phyloP scores from a whole-genome alignment of 2,888 invertebrate genomes.

The Labia minor region DNA sequence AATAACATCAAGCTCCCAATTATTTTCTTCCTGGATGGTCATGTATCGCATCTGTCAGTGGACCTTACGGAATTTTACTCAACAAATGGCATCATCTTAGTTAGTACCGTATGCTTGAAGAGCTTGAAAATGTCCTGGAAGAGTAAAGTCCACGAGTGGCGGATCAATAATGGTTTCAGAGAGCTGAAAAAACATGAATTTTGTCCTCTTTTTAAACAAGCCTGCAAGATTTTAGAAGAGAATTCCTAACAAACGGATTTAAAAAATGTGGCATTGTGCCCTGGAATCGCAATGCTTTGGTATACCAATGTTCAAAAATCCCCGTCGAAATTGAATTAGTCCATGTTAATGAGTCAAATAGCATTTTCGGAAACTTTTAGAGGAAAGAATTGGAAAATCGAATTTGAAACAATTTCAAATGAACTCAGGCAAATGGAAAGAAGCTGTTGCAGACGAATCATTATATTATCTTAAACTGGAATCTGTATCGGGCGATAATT shows the following conservation, averaged over 20 bases:
- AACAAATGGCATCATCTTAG: conserved; percentile 27
- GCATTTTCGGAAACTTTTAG: too few relatives aligned
- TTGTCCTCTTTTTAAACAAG: conserved; percentile 27
- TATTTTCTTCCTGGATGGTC: conserved; percentile 30
- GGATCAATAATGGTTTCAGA: conserved; percentile 24
- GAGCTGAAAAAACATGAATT: conserved; percentile 29
- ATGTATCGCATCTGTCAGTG: conserved; percentile 28
- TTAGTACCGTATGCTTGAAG: conserved; percentile 26
- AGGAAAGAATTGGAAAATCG: too few relatives aligned
- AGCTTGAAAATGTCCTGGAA: conserved; percentile 26
- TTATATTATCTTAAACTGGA: too few relatives aligned
- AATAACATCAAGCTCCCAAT: conserved; percentile 30
- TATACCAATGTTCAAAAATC: too few relatives aligned
- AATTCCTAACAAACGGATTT: background rate
- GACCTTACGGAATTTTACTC: conserved; percentile 29
- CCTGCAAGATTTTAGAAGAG: background rate
- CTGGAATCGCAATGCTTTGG: background rate
- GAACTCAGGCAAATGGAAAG: too few relatives aligned
- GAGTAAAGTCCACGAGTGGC: conserved; percentile 8
- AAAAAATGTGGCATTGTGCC: background rate
- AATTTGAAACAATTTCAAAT: too few relatives aligned
- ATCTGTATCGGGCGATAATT: too few relatives aligned
- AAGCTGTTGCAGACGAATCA: too few relatives aligned
- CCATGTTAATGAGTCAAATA: too few relatives aligned
- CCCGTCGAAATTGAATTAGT: too few relatives aligned